phyloP scores from a whole-genome alignment of 2,888 invertebrate species.

The Mimas tiliae region DNA sequence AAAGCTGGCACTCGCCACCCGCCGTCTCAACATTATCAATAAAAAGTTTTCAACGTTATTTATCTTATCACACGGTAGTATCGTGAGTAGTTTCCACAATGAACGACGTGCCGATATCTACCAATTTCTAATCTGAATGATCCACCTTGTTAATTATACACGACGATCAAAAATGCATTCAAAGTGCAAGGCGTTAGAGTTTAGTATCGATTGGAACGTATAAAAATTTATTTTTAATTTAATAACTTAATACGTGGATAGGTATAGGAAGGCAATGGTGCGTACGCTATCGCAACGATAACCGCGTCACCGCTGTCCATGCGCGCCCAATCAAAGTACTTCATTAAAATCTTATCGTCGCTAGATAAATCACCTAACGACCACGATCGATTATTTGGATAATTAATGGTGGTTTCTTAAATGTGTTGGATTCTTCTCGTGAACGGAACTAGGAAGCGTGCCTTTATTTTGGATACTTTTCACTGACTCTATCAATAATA shows the following conservation, averaged over 20 bases:
- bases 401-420: slow-evolving; percentile 80
- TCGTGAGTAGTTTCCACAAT: slow-evolving; percentile 82
- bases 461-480: slow-evolving; percentile 14
- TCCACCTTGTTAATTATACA: slow-evolving; percentile 78
- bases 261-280: slow-evolving; percentile 77
- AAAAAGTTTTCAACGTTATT: slow-evolving; percentile 75
- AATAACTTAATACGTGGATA: slow-evolving; percentile 81
- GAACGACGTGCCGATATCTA: slow-evolving; percentile 83
- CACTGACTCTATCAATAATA: slow-evolving; percentile 8
- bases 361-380: slow-evolving; percentile 84
- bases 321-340: slow-evolving; percentile 84
- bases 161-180: slow-evolving; percentile 48
- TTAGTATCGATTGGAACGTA: slow-evolving; percentile 45
- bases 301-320: slow-evolving; percentile 70
- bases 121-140: slow-evolving; percentile 83
- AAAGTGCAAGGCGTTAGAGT: slow-evolving; percentile 49
- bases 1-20: slow-evolving; percentile 60
- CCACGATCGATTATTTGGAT: slow-evolving; percentile 83
- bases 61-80: slow-evolving; percentile 82
- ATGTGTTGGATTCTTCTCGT: slow-evolving; percentile 74
- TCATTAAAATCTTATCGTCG: slow-evolving; percentile 84
- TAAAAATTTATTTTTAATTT: slow-evolving; percentile 76
- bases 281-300: slow-evolving; percentile 77
- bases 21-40: slow-evolving; percentile 72
- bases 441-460: slow-evolving; percentile 35